A percentile compares a stretch with the other conserved stretches of the same genome.
Conservation (phyloP, 1,140 invertebrate genomes). For the Pantala flavescens region DNA sequence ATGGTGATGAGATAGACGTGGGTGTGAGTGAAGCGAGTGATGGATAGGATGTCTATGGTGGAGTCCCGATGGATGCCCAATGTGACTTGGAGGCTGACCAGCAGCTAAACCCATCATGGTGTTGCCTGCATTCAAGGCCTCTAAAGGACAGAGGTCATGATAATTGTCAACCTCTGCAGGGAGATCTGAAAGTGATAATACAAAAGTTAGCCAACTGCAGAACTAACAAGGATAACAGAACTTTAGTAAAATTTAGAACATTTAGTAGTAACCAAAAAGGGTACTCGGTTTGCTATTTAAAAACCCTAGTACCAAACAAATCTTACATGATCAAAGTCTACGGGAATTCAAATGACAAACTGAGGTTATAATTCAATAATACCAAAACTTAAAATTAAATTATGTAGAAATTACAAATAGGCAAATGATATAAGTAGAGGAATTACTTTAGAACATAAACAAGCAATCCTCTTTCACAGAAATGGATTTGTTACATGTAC, state of each 20-base stretch:
- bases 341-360: too few relatives aligned
- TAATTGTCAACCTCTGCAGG: slow-evolving; percentile 83
- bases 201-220: slow-evolving; percentile 28
- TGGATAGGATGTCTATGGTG: background rate
- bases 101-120: slow-evolving; percentile 29
- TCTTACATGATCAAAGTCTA: too few relatives aligned
- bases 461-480: too few relatives aligned
- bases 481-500: too few relatives aligned
- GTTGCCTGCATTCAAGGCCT: slow-evolving; percentile 43
- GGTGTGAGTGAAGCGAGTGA: background rate
- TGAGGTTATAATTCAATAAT: too few relatives aligned
- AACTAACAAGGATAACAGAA: too few relatives aligned
- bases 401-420: too few relatives aligned
- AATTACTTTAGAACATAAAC: too few relatives aligned
- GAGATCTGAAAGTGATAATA: slow-evolving; percentile 49
- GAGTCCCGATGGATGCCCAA: background rate
- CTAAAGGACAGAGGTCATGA: slow-evolving; percentile 75
- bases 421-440: too few relatives aligned
- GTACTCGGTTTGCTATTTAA: too few relatives aligned
- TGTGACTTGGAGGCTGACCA: slow-evolving; percentile 15
- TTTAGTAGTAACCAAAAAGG: slow-evolving; percentile 13
- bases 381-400: too few relatives aligned
- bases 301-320: too few relatives aligned
- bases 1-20: slow-evolving; percentile 22
- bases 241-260: background rate